A percentile compares a stretch with the other conserved stretches of the same genome.
phyloP scores from a whole-genome alignment of 92 coral and sea anemone species.

The Pocillopora meandrina region DNA sequence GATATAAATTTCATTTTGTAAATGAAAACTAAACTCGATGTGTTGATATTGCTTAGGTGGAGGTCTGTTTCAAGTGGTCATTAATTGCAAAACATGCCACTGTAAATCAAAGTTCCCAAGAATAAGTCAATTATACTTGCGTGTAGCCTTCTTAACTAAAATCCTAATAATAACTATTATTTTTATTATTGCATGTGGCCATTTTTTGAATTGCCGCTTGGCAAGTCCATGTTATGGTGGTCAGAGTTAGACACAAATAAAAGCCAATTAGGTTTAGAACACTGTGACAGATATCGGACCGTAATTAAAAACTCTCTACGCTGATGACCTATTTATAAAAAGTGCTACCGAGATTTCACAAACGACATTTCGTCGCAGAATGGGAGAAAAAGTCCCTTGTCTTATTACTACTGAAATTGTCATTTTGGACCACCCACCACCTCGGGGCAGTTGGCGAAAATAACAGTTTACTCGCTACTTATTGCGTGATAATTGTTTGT shows the following conservation, averaged over 20 bases:
- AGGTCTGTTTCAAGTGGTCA: conserved; percentile 16
- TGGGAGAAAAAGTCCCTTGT: not conserved
- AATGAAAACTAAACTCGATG: not conserved
- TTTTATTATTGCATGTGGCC: not conserved
- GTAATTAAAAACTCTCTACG: not conserved
- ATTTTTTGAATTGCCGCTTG: not conserved
- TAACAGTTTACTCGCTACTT: conserved; percentile 1
- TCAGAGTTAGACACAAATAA: not conserved
- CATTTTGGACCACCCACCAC: not conserved
- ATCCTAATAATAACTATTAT: not conserved
- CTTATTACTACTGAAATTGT: not conserved
- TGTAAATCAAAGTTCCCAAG: too few species aligned
- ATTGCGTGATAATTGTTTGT: conserved; percentile 11
- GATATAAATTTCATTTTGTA: not conserved
- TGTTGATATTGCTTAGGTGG: not conserved
- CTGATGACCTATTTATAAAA: not conserved
- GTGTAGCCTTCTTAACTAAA: too few species aligned
- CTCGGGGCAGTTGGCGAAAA: conserved; percentile 5
- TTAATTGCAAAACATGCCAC: not conserved
- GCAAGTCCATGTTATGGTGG: not conserved
- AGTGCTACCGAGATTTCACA: not conserved
- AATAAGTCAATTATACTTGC: too few species aligned
- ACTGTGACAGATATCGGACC: conserved; percentile 24
- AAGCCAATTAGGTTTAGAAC: conserved; percentile 14
- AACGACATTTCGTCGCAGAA: not conserved